phyloP scores from a whole-genome alignment of 2,888 invertebrate species.

The Plebejus anna region DNA sequence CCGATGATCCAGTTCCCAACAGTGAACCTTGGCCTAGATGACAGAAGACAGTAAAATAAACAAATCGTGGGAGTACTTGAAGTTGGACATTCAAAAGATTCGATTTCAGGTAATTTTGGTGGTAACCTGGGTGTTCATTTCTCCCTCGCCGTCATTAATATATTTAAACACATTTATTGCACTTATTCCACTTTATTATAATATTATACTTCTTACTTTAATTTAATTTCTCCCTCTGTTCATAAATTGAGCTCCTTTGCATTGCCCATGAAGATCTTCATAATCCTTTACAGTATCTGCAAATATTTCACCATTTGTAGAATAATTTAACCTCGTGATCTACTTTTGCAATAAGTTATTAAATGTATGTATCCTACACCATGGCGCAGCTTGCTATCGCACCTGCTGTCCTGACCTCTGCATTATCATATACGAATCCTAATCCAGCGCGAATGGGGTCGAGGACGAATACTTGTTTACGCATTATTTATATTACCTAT shows the following conservation, averaged over 20 bases:
- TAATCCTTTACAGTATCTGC: too few species aligned
- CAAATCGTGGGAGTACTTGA: not conserved
- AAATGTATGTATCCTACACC: conserved; percentile 18
- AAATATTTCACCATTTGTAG: not conserved
- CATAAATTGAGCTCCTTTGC: too few species aligned
- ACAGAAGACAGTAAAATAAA: not conserved
- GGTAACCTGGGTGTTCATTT: too few species aligned
- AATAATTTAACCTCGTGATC: not conserved
- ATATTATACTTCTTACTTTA: too few species aligned
- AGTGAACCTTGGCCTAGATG: not conserved
- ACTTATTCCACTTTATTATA: too few species aligned
- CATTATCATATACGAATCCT: conserved; percentile 17
- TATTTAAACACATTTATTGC: too few species aligned
- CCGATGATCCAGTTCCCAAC: conserved; percentile 1
- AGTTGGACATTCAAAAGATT: too few species aligned
- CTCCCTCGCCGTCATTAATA: too few species aligned
- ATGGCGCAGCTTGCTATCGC: not conserved
- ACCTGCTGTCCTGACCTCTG: conserved; percentile 15
- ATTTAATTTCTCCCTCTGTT: too few species aligned
- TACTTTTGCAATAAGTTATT: conserved; percentile 14
- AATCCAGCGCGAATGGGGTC: conserved; percentile 6
- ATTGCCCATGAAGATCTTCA: too few species aligned
- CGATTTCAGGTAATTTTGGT: too few species aligned
- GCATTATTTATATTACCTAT: not conserved
- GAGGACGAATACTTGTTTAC: not conserved